Evolutionary conservation across 1,140 invertebrate species (phyloP), one percentile per base, ranked within the genome.

Genomic region (Drosophila nasuta): DNA sequence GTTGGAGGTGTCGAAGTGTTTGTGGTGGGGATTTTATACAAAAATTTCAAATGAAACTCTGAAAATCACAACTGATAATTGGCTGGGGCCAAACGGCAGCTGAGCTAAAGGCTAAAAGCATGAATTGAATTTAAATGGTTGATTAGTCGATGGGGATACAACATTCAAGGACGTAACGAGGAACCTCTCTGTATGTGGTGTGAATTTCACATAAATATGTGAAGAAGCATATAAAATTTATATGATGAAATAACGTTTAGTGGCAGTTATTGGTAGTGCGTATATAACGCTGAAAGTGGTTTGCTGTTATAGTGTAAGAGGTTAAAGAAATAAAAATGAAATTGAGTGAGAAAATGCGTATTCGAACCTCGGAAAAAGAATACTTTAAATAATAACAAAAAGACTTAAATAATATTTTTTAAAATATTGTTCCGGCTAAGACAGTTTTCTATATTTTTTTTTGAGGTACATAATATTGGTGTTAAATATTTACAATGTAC

Each of bases 41-140:
- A 74, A 87, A 77, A 49, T 72, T 86, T 65, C 33, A 79, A 25
- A 25, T 25, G 20, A 25, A 25, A 48, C 46, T 60, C 59, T 60
- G 67, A 41, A 85, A 86, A 83, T 83, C 81, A 75, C 43, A 81
- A 86, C 82, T 86, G 82, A 87, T 87, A 87, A 87, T 87, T 88
- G 82, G 82, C 66, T 60, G 33, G 30, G 38, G 54, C 33, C 65
- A 51, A 82, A 41, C 8, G 25, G 51, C 82, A 88, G 79, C 79
- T 87, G 82, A 63, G 54, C 54, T 57, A 54, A 54, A 54, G 51
- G 72, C 52, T 38, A 33, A 0, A 25, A 15, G 20, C 81, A 60
- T 71, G 82, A 58, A 56, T 64, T 30, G 82, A 79, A 87, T 87
- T 71, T 80, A 77, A 73, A 87, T 87, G 65, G 46, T 67, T 45